Evolutionary conservation across 2,113 vertebrate species (phyloP).

Genomic region (Rhynchopsitta pachyrhyncha): DNA sequence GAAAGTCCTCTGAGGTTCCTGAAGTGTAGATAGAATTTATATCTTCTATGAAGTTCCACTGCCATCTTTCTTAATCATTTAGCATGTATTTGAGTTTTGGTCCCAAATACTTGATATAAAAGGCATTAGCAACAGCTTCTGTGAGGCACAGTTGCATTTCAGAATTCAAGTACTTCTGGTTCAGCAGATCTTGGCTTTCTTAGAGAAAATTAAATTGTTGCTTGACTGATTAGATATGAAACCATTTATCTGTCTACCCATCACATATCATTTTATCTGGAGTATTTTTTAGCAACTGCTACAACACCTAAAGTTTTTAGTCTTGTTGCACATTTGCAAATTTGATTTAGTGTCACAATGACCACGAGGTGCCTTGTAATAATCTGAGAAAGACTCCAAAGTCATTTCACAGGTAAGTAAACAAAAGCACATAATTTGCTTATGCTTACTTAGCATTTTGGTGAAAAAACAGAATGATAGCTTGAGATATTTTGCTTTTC

Average conservation of each 20-base stretch:
- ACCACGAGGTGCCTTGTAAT: not conserved
- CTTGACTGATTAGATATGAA: not conserved
- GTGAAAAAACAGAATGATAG: not conserved
- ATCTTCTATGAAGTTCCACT: not conserved
- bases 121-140: not conserved
- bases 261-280: not conserved
- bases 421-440: not conserved
- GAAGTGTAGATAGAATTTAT: not conserved
- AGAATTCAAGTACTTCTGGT: not conserved
- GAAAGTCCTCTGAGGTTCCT: not conserved
- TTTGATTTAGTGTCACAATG: not conserved
- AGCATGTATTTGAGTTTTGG: not conserved
- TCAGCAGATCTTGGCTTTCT: not conserved
- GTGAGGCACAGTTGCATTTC: not conserved
- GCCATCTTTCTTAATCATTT: not conserved
- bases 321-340: not conserved
- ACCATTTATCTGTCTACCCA: not conserved
- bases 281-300: not conserved
- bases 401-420: not conserved
- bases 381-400: not conserved
- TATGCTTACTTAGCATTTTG: not conserved
- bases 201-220: not conserved
- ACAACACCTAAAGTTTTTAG: not conserved
- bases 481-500: not conserved
- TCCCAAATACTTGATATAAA: accelerated